Evolutionary conservation across 2,113 vertebrate genomes (phyloP), one percentile per base, ranked within the genome.

Genomic region (Sprattus sprattus): DNA sequence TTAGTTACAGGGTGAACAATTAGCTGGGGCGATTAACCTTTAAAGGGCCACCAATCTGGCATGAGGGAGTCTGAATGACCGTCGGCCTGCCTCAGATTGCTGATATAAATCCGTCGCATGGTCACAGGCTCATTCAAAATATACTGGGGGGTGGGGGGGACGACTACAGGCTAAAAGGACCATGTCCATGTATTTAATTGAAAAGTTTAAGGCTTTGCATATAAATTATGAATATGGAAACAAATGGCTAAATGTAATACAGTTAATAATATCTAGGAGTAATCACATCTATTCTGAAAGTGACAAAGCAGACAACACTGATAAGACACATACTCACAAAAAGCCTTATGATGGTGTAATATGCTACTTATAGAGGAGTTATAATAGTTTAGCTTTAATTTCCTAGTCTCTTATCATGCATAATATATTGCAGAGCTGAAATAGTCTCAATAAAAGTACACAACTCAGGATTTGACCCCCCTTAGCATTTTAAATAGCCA

Each of bases 1-100:
- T 95, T 92, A 92, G 91, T 90, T 92, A 84, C 91, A 90, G 88
- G 85, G 91, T 93, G 92, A 93, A 93, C 92, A 94, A 95, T 95
- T 95, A 94, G 89, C 92, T 67, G 18, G 86, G 9, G 92, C 93
- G 94, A 93, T 95, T 94, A 95, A 94, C 94, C 94, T 95, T 95
- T 94, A 91, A 91, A 91, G 90, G 92, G 91, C 90, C 91, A 89
- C 90, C 90, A 86, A 92, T 92, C 91, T 92, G 89, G 84, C 91
- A 92, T 89, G 93, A 91, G 91, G 85, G 16, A 50, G 87, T 87
- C 93, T 94, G 92, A 94, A 93, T 94, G 87, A 94, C 92, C 64
- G 93, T 87, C 86, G 81, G 88, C 89, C 84, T 85, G 28, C 28
- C 28, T 64, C 20, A n/a, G 60, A 64, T 64, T 5, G 39, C 81